Evolutionary conservation across 2,797 vertebrate genomes (phyloP), one percentile per base, ranked within the genome.

Genomic region (Phataginus tetradactyla): DNA sequence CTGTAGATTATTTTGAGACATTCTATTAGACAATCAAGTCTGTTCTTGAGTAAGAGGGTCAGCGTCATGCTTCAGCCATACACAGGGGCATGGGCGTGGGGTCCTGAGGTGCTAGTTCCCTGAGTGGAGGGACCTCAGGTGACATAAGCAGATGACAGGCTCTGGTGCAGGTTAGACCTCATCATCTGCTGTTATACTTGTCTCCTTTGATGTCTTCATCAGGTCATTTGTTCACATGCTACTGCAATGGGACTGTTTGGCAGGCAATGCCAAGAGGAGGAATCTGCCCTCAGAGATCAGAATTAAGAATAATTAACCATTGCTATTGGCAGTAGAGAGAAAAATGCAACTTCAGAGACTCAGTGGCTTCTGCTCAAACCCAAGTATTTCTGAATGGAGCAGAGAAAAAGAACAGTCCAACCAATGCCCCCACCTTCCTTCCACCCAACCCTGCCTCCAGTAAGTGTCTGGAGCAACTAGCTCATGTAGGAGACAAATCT

Each of bases 231-330:
- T 34, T 72, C 55, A 42, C 42, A 5, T 23, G n/a, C 45, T 83
- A 29, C 55, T 72, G 42, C 14, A 83, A 83, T 6, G 39, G 55
- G 18, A 72, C 29, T 12, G 21, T 77, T 57, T 42, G 39, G 12
- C 27, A 20, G 61, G 66, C 63, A 39, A 10, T 42, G 32, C 29
- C 81, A 93, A 66, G 20, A 79, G 49, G 25, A 93, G 59, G 34
- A 66, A 59, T 42, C 75, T 78, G 15, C 49, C 49, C 63, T 83
- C 55, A 1, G 64, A 92, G 34, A 74, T 84, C 90, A 59, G 75
- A 93, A 78, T 45, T 37, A 72, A 42, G 20, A 66, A 68, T n/a
- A 92, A 83, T 94, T 92, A 83, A 84, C 34, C 49, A 29, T 9
- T 64, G 69, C n/a, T 72, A 4, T n/a, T 4, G 1, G 64, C 5